Conservation (phyloP, 2,888 invertebrate species). For the Meteorus cinctellus region DNA sequence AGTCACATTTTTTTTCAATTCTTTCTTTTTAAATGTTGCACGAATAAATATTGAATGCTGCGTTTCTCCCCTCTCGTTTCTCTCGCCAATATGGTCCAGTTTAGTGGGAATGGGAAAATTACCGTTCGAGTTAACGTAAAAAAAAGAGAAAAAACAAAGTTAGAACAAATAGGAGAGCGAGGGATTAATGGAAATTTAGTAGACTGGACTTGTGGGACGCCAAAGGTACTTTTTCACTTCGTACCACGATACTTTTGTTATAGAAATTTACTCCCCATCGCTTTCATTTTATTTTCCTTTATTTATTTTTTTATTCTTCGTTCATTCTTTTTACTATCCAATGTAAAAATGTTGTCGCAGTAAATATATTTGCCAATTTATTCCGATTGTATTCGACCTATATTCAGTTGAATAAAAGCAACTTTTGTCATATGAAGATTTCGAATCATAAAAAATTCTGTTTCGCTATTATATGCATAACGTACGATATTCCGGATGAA, state of each 20-base stretch:
- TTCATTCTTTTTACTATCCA: background rate
- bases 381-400: constrained; percentile 1
- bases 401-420: background rate
- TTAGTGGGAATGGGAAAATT: constrained; percentile 40
- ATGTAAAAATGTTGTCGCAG: constrained; percentile 17
- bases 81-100: background rate
- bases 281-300: constrained; percentile 30
- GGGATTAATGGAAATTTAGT: constrained; percentile 52
- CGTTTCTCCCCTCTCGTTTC: constrained; percentile 3
- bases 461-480: background rate
- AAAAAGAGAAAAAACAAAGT: constrained; percentile 30
- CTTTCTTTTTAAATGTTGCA: background rate
- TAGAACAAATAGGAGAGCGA: constrained; percentile 37
- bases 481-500: no score
- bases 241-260: constrained; percentile 32
- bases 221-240: constrained; percentile 44
- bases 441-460: background rate
- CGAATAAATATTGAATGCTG: constrained; percentile 29
- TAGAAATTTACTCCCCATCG: constrained; percentile 36
- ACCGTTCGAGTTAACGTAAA: constrained; percentile 29
- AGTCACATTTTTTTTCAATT: background rate
- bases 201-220: constrained; percentile 34
- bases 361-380: constrained; percentile 12
- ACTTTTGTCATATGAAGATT: background rate
- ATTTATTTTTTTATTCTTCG: background rate